Conservation (phyloP, 1,140 invertebrate species). For the Triops cancriformis region DNA sequence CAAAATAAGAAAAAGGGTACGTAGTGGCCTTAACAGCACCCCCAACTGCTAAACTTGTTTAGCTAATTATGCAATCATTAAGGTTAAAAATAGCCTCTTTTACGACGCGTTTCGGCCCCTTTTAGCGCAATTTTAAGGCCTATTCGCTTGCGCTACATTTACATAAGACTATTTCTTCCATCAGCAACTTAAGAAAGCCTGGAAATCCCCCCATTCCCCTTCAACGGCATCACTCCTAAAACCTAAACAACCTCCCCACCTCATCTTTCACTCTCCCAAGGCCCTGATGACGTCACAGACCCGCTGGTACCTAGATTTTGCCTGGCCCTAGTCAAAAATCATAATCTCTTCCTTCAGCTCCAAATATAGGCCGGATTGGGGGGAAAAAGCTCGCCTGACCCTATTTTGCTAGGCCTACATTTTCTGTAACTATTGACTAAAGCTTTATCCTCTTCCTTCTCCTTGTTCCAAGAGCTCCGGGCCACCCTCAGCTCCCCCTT, state of each 20-base stretch:
- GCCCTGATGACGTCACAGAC: background rate
- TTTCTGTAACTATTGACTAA: background rate
- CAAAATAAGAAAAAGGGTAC: no score
- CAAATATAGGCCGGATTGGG: background rate
- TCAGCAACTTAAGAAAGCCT: no score
- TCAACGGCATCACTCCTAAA: background rate
- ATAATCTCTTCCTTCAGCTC: background rate
- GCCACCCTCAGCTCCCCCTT: no score
- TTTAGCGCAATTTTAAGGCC: background rate
- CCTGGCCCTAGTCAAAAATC: no score
- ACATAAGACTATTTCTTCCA: no score
- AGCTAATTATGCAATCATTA: conserved; percentile 1
- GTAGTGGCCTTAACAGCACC: no score
- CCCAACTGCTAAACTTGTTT: background rate
- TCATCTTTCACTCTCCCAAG: background rate
- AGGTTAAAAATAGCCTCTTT: background rate
- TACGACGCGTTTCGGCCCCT: no score
- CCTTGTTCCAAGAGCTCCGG: no score
- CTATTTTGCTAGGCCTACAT: background rate
- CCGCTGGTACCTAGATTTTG: background rate
- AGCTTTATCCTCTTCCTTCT: no score
- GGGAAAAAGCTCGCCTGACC: background rate
- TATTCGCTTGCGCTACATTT: background rate
- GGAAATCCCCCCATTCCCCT: background rate
- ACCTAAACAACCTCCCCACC: background rate